Percentiles rank a stretch among this genome's conserved stretches.
phyloP scores from a whole-genome alignment of 1,140 invertebrate genomes.

The Rhyacophila brunnea region DNA sequence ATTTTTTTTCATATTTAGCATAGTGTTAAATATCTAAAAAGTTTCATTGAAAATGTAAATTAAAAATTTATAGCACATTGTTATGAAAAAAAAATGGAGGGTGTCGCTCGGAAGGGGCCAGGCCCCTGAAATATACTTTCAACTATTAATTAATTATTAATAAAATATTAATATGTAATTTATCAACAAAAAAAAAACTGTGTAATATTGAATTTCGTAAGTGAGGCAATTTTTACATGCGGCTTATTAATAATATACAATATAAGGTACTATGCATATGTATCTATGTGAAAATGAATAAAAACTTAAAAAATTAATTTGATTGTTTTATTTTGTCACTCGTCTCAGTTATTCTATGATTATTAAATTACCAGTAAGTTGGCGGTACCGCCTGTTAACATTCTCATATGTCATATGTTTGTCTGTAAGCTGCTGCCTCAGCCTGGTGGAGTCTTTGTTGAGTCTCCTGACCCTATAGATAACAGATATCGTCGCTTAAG shows the following conservation, averaged over 20 bases:
- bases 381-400: no score
- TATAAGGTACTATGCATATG: slow-evolving; percentile 23
- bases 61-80: slow-evolving; percentile 23
- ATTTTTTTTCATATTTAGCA: slow-evolving; percentile 11
- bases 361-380: no score
- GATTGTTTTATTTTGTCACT: neutral
- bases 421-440: no score
- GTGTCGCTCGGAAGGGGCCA: slow-evolving; percentile 6
- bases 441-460: no score
- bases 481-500: no score
- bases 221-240: slow-evolving; percentile 23
- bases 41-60: slow-evolving; percentile 13
- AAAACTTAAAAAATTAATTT: slow-evolving; percentile 14
- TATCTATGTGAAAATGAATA: slow-evolving; percentile 28
- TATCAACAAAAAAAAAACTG: slow-evolving; percentile 25
- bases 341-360: no score
- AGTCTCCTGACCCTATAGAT: no score
- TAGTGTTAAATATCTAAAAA: slow-evolving; percentile 9
- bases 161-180: slow-evolving; percentile 12
- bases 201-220: slow-evolving; percentile 18
- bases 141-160: no score
- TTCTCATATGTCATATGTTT: no score
- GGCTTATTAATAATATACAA: slow-evolving; percentile 25
- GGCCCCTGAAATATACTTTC: no score
- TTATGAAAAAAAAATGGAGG: slow-evolving; percentile 16